Percentiles rank a stretch among this genome's conserved stretches.
phyloP scores from a whole-genome alignment of 2,888 invertebrate species.

The Anthoptus insignis region DNA sequence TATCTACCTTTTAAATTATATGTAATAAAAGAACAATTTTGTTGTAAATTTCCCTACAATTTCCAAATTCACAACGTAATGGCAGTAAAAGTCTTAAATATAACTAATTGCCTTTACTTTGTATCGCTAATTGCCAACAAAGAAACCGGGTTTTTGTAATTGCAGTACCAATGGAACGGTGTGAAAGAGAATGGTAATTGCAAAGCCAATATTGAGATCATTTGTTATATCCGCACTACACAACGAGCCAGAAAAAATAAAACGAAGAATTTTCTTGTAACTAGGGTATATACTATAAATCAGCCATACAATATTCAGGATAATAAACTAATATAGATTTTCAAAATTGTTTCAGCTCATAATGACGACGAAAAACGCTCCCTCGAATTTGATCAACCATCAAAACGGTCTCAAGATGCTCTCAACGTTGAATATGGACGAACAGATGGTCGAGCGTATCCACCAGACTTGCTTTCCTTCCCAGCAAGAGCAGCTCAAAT shows the following conservation, averaged over 20 bases:
- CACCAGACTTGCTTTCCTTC: conserved; percentile 94
- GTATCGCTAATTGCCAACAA: conserved; percentile 27
- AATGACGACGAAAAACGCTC: conserved; percentile 91
- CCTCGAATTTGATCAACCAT: conserved; percentile 88
- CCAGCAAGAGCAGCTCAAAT: conserved; percentile 90
- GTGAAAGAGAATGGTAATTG: conserved; percentile 31
- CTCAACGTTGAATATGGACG: conserved; percentile 86
- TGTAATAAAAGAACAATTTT: too few species aligned
- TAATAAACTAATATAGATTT: too few species aligned
- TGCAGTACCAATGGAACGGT: conserved; percentile 18
- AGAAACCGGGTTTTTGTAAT: conserved; percentile 33
- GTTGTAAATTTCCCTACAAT: conserved; percentile 3
- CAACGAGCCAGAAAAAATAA: background rate
- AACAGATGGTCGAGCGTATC: conserved; percentile 88
- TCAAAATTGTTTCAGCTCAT: conserved; percentile 76
- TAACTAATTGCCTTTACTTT: conserved; percentile 29
- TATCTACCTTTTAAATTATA: too few species aligned
- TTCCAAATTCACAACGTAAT: background rate
- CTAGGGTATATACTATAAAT: too few species aligned
- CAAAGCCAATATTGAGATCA: conserved; percentile 24
- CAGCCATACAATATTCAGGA: too few species aligned
- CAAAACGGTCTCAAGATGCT: conserved; percentile 84
- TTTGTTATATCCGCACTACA: conserved; percentile 17
- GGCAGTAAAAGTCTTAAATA: conserved; percentile 14
- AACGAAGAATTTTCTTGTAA: background rate